Base-by-base conservation (phyloP, 2,888 invertebrate species). In the Patella ulyssiponensis region DNA sequence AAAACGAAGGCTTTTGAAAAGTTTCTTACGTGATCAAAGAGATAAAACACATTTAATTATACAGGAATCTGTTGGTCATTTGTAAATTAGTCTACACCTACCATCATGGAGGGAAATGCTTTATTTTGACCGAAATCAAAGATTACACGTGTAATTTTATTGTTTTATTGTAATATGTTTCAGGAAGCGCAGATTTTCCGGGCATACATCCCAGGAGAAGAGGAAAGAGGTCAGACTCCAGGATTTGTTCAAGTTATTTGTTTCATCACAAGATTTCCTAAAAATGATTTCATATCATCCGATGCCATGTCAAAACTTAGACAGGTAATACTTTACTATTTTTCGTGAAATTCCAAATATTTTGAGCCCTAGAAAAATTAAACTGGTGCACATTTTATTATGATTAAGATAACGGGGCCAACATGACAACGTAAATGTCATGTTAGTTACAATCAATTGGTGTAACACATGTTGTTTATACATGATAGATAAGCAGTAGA, bases 271-370 rank as follows among this genome's bases (percentile, higher is more conserved):
- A 96, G 96, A 90, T 96, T 97, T 86, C 95, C 95, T 76, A 97
- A 96, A 92, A 90, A 89, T 85, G 96, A 96, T 85, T 98, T 98
- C 91, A 98, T 98, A 89, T 96, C 98, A 5, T 96, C 98, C 5
- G 98, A 98, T 92, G 98, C 98, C 27, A 98, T 98, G 97, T 96
- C 97, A 56, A 98, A 98, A 92, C 92, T 98, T 74, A 94, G 98
- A 91, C 98, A 98, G 94, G 96, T 95, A 90, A 82, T 44, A 44
- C 44, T 9, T 44, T 1, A 44, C 7, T 9, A 44, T 44, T 33
- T 33, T 33, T 33, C 33, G 9, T 9, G 44, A 44, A 44, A 44
- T 44, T 44, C 44, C 44, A 44, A 44, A 44, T 9, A 44, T 44
- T 44, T 44, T 44, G 44, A 44, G 44, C 44, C 44, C 1, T 44